phyloP scores from a whole-genome alignment of 2,888 invertebrate genomes.

The Oscheius onirici region DNA sequence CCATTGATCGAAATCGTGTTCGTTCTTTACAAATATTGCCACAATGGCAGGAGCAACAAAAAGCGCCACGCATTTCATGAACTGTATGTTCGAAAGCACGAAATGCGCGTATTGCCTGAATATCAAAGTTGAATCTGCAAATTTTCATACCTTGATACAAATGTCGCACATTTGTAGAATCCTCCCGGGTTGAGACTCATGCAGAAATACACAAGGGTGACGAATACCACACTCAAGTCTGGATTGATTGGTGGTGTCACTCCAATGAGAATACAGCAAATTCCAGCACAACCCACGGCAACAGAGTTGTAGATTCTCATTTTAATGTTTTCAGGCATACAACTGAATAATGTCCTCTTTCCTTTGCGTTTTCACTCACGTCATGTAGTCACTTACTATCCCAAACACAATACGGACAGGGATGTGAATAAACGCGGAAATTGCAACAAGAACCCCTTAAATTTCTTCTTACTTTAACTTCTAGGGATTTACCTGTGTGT shows the following conservation, averaged over 20 bases:
- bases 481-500: constrained; percentile 43
- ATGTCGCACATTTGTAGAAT: constrained; percentile 67
- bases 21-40: constrained; percentile 56
- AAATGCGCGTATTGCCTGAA: constrained; percentile 61
- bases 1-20: constrained; percentile 46
- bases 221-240: constrained; percentile 6
- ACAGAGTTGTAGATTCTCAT: constrained; percentile 60
- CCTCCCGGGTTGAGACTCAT: constrained; percentile 66
- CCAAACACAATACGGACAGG: constrained; percentile 61
- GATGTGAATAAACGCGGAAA: constrained; percentile 42
- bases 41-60: constrained; percentile 62
- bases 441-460: constrained; percentile 39
- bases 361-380: neutral
- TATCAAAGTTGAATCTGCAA: neutral
- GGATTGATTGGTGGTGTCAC: constrained; percentile 15
- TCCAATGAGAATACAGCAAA: constrained; percentile 42
- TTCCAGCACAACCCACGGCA: constrained; percentile 58
- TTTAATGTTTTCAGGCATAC: constrained; percentile 48
- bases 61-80: constrained; percentile 65
- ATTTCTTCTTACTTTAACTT: neutral
- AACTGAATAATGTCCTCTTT: neutral
- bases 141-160: constrained; percentile 7
- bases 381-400: constrained; percentile 43
- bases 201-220: constrained; percentile 47
- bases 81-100: constrained; percentile 62